A percentile compares a stretch with the other conserved stretches of the same genome.
Evolutionary conservation across 2,888 invertebrate genomes (phyloP).

Genomic region (Phymatocera aterrima): DNA sequence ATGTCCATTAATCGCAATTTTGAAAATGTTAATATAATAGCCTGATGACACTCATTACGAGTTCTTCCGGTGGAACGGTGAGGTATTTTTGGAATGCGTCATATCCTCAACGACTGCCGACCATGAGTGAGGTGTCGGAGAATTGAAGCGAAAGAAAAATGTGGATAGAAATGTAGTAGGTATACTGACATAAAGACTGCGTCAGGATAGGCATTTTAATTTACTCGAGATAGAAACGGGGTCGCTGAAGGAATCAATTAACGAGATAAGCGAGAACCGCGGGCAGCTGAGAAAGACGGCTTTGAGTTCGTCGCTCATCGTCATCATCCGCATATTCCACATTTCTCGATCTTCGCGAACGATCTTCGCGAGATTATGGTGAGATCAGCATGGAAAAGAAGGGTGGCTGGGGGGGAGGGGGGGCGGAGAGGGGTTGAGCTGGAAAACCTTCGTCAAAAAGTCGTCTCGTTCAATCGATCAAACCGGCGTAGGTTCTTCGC

Average conservation of each 20-base stretch:
- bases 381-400: too few species aligned
- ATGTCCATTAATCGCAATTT: too few species aligned
- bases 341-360: neutral
- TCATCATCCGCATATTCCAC: constrained; percentile 36
- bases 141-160: neutral
- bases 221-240: constrained; percentile 12
- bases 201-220: constrained; percentile 41
- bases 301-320: neutral
- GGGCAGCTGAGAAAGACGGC: constrained; percentile 9
- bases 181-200: constrained; percentile 19
- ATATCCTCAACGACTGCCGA: neutral
- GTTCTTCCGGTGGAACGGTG: neutral
- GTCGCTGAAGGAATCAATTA: constrained; percentile 39
- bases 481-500: neutral
- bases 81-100: constrained; percentile 6
- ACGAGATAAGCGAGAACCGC: constrained; percentile 35
- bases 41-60: too few species aligned
- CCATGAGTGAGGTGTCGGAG: neutral
- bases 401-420: neutral
- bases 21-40: too few species aligned
- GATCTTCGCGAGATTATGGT: neutral
- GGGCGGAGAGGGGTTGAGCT: neutral
- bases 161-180: neutral
- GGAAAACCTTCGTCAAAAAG: constrained; percentile 28
- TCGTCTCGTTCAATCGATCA: constrained; percentile 20